Base-by-base conservation (phyloP, 2,113 vertebrate genomes). In the Mirounga angustirostris region DNA sequence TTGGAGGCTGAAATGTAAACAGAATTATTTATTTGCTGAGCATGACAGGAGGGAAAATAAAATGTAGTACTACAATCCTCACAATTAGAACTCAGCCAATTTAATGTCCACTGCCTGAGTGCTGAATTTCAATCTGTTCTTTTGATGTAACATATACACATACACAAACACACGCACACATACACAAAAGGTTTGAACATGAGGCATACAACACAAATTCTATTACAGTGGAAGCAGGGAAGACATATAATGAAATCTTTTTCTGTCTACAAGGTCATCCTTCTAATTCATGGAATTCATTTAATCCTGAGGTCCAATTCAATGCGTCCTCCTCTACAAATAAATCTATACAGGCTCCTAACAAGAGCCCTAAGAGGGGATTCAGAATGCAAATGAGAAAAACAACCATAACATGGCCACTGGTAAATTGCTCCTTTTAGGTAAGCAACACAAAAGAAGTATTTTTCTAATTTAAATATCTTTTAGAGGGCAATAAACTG, bases 291-390 rank as follows among this genome's bases (percentile, higher is more conserved):
- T 56, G 82, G 86, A 98, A 98, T 94, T 96, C 93, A 97, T 88
- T 96, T 98, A 98, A 98, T 98, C 97, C 91, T 96, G 88, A 59
- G 63, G 89, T 98, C 97, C 97, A 98, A 97, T 97, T 97, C 93
- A 90, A 28, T 81, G 74, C 83, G 74, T 94, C 84, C 81, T 96
- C 73, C 80, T 67, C 71, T 97, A 90, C 91, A 98, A 98, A 61
- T 85, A 97, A 98, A 98, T 97, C 80, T 1, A 28, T 79, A 61
- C 28, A 90, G 69, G 73, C 73, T 97, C 83, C 95, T 89, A 98
- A 89, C 74, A 96, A 98, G 95, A 98, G 94, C n/a, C 40, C 83
- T 89, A 97, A 98, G 14, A 88, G 30, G 28, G 80, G 61, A 74
- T 76, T 91, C 84, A 89, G 97, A 98, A 98, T 90, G 88, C 89